Percentiles rank a stretch among this genome's conserved stretches.
Evolutionary conservation across 2,888 invertebrate species (phyloP).

Genomic region (Pollenia amentaria): DNA sequence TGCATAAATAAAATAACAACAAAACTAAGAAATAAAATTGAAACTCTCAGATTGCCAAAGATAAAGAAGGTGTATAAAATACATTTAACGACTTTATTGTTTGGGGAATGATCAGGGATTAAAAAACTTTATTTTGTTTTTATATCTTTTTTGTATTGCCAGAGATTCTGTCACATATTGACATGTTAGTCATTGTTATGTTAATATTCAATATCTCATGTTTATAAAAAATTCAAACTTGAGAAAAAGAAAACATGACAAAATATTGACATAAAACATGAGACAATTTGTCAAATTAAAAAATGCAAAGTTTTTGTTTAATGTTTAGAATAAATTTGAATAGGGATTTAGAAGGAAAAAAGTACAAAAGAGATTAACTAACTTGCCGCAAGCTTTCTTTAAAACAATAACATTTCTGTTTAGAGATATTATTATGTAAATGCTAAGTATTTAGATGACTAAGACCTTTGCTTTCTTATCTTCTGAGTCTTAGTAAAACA

Average conservation of each 20-base stretch:
- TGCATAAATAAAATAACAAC: conserved; percentile 51
- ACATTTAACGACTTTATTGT: conserved; percentile 72
- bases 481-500: no score
- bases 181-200: conserved; percentile 72
- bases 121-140: background rate
- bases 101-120: conserved; percentile 36
- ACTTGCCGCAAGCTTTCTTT: no score
- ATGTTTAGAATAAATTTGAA: background rate
- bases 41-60: conserved; percentile 49
- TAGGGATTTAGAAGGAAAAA: background rate
- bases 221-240: conserved; percentile 3
- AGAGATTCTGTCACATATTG: conserved; percentile 69
- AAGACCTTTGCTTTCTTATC: no score
- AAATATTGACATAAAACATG: conserved; percentile 69
- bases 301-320: background rate
- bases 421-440: no score
- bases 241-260: conserved; percentile 50
- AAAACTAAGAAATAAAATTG: background rate
- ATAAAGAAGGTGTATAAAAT: conserved; percentile 68
- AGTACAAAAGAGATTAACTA: no score
- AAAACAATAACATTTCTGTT: no score
- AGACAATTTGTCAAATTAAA: conserved; percentile 68
- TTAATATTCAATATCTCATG: conserved; percentile 51
- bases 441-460: no score
- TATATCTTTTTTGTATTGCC: conserved; percentile 7